Conservation (phyloP, 2,113 vertebrate genomes). For the Zosterops pallidus region DNA sequence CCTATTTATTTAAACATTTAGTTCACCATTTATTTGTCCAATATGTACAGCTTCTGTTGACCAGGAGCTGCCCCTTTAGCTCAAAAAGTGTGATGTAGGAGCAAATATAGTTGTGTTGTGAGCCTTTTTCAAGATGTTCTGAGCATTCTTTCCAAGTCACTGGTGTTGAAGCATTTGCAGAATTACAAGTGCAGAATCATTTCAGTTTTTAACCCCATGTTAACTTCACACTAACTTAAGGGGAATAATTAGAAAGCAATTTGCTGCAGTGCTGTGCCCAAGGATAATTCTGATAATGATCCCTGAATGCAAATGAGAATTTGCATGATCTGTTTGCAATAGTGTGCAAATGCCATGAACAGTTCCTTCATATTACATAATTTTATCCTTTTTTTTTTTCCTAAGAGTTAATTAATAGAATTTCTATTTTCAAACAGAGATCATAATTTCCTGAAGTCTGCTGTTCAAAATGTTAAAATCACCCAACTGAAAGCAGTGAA, state of each 20-base stretch:
- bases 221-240: not conserved
- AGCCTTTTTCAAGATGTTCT: not conserved
- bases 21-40: not conserved
- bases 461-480: not conserved
- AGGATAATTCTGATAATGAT: not conserved
- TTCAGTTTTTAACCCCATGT: not conserved
- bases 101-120: not conserved
- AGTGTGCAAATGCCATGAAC: not conserved
- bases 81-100: not conserved
- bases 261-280: not conserved
- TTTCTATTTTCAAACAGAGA: not conserved
- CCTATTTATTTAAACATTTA: not conserved
- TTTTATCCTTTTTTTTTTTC: not conserved
- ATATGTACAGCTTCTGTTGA: not conserved
- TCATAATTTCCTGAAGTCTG: not conserved
- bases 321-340: not conserved
- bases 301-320: not conserved
- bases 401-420: not conserved
- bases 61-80: not conserved
- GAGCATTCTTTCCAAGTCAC: not conserved
- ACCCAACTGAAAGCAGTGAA: not conserved
- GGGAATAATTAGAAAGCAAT: rapidly evolving
- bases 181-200: not conserved
- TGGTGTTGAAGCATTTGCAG: not conserved
- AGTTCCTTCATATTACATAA: not conserved